Base-by-base conservation (phyloP, 2,888 invertebrate genomes). In the Barypeithes pellucidus region DNA sequence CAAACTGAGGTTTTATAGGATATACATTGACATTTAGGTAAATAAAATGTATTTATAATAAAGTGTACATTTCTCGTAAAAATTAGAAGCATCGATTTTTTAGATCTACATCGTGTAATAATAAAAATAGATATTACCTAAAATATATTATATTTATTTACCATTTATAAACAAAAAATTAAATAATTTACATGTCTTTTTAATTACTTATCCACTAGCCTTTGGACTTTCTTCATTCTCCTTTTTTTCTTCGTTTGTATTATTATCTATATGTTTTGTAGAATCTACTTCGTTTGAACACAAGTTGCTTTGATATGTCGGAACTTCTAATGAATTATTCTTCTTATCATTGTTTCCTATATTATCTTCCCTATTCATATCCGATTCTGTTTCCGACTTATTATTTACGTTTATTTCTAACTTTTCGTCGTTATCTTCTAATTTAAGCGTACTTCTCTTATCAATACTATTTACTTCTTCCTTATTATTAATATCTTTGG, bases 121-220 rank as follows among this genome's bases (percentile, higher is more conserved):
- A 33, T 39, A 39, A 16, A 43, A 43, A n/a, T 16, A 14, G 1
- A 43, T 43, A 24, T 57, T 57, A 57, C 33, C 16, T 57, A 33
- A 57, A 57, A 57, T 57, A 57, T 29, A 57, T 29, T 5, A 5
- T 29, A 29, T 29, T 24, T 24, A 29, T 33, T 33, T 57, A 57
- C 33, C 54, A 33, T 57, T 57, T 9, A 3, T 14, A 52, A 52
- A 47, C 18, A 47, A 33, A 50, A 50, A 20, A 50, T 29, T 12
- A 24, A 50, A 33, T 7, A 57, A 57, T 11, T 16, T 33, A 57
- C n/a, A 33, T 16, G 33, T 54, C 14, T 29, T 33, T 54, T 54
- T 24, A 24, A 18, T 33, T 33, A 16, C 22, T 54, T 54, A 29
- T 29, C 14, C 54, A 54, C 54, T 54, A 54, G 54, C 54, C 33